These are phyloP conservation scores for Salvelinus fontinalis DNA, from an alignment of 2,113 vertebrate genomes.

Conservation along the genomic window DNA sequence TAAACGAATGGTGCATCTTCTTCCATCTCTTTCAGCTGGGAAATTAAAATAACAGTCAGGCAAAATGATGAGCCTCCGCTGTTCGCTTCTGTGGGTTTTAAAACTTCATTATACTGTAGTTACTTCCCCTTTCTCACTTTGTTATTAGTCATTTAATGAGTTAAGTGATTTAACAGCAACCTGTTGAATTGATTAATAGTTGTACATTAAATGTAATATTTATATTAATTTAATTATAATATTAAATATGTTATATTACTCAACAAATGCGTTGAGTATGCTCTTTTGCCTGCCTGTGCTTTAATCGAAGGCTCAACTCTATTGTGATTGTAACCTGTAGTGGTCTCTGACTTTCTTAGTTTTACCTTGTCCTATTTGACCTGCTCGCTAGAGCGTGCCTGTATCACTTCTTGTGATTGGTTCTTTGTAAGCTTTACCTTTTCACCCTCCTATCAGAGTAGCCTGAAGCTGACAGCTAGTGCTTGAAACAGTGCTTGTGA, in stretches of 20 bases:
- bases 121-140: neutral
- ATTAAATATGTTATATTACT: neutral
- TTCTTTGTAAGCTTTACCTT: conserved; percentile 74
- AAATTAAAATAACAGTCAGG: conserved; percentile 36
- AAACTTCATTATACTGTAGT: conserved; percentile 12
- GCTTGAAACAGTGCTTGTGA: conserved; percentile 36
- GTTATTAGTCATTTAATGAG: neutral
- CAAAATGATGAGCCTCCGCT: conserved; percentile 3
- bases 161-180: no score
- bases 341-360: conserved; percentile 47
- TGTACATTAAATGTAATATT: neutral
- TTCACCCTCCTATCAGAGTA: conserved; percentile 71
- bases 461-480: conserved; percentile 58
- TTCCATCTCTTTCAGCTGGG: conserved; percentile 38
- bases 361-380: no score
- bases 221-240: neutral
- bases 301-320: conserved; percentile 43
- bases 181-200: neutral
- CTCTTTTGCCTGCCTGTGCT: conserved; percentile 48
- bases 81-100: neutral
- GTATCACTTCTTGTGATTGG: conserved; percentile 40
- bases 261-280: neutral
- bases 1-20: conserved; percentile 49
- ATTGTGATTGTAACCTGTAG: conserved; percentile 44
- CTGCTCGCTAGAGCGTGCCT: conserved; percentile 33